Conservation (phyloP, 64 coral and sea anemone genomes). For the Pocillopora verrucosa region DNA sequence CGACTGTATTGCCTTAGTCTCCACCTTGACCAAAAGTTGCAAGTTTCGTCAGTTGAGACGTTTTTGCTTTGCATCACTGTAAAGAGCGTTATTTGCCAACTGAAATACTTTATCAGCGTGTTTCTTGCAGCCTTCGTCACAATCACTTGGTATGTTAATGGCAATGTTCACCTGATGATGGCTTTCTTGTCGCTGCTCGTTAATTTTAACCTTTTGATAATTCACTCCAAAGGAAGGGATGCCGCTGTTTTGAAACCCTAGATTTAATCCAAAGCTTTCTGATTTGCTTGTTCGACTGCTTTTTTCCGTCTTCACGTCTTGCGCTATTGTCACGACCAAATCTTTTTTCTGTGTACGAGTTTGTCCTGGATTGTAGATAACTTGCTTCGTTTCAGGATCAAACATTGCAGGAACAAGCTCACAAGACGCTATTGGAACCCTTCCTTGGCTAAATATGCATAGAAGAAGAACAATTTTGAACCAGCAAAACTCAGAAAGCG, state of each 20-base stretch:
- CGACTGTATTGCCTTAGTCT: neutral
- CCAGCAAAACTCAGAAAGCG: neutral
- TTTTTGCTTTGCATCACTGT: slow-evolving; percentile 18
- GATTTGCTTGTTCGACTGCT: slow-evolving; percentile 16
- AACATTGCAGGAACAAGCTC: slow-evolving; percentile 23
- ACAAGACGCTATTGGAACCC: neutral
- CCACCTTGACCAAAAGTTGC: neutral
- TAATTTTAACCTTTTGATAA: slow-evolving; percentile 6
- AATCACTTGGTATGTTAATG: slow-evolving; percentile 1
- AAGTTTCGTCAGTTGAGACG: neutral
- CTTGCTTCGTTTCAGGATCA: slow-evolving; percentile 36
- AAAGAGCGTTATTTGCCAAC: slow-evolving; percentile 28
- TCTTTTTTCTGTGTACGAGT: slow-evolving; percentile 6
- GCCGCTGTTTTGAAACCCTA: neutral
- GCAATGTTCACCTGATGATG: slow-evolving; percentile 21
- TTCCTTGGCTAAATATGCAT: neutral
- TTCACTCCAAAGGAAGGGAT: neutral
- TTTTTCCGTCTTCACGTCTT: slow-evolving; percentile 7
- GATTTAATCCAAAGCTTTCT: neutral
- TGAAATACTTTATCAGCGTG: slow-evolving; percentile 1
- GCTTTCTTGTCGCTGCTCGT: neutral
- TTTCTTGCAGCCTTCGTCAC: slow-evolving; percentile 12
- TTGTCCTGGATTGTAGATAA: slow-evolving; percentile 11
- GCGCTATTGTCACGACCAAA: slow-evolving; percentile 36
- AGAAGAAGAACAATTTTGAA: slow-evolving; percentile 7